A percentile compares a stretch with the other conserved stretches of the same genome.
Evolutionary conservation across 2,888 invertebrate species (phyloP).

Genomic region (Bimastos eiseni): DNA sequence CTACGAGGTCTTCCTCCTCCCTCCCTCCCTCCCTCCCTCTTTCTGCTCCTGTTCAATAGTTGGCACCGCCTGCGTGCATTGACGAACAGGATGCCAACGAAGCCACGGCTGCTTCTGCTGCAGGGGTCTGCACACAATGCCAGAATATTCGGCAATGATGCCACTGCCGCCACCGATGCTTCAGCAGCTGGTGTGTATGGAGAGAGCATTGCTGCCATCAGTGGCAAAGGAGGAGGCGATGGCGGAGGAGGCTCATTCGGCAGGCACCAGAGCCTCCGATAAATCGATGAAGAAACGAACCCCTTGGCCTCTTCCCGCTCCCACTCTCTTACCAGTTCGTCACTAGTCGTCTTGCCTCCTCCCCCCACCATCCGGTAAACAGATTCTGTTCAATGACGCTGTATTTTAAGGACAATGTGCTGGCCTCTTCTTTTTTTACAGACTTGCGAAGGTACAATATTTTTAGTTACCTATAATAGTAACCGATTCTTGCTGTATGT

Average conservation of each 20-base stretch:
- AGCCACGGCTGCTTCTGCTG: neutral
- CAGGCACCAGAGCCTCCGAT: neutral
- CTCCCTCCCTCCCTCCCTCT: neutral
- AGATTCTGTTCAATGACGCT: too few relatives aligned
- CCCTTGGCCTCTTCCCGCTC: neutral
- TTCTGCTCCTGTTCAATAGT: neutral
- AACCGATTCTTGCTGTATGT: neutral
- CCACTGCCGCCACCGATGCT: neutral
- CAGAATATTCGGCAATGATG: neutral
- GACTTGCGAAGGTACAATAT: too few relatives aligned
- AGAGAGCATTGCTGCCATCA: neutral
- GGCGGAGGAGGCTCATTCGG: neutral
- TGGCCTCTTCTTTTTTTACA: too few relatives aligned
- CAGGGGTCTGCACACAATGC: neutral
- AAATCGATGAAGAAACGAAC: conserved; percentile 2
- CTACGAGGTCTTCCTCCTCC: neutral
- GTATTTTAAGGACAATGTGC: too few relatives aligned
- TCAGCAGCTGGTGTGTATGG: neutral
- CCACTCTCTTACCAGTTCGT: neutral
- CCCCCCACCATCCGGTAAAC: neutral
- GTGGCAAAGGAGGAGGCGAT: neutral
- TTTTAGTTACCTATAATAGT: too few relatives aligned
- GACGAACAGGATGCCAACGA: neutral
- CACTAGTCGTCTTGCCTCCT: neutral
- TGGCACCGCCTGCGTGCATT: neutral